Percentiles rank a stretch among this genome's conserved stretches.
Evolutionary conservation across 2,797 vertebrate genomes (phyloP).

Genomic region (Sebastes vulpes): DNA sequence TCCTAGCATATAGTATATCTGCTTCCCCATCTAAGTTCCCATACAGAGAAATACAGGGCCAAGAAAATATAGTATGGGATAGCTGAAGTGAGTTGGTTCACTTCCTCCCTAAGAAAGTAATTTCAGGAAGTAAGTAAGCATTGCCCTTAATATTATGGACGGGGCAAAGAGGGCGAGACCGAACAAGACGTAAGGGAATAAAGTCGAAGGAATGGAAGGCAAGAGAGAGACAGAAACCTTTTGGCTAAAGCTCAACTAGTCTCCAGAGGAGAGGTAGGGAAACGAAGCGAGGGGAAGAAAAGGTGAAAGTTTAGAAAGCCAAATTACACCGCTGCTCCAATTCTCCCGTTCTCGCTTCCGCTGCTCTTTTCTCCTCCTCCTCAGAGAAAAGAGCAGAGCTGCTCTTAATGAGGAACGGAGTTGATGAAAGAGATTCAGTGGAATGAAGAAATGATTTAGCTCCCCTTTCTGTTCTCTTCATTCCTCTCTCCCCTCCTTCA

Average conservation of each 20-base stretch:
- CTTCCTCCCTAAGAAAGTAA: conserved; percentile 3
- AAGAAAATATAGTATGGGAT: background rate
- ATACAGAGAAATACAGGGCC: background rate
- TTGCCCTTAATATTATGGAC: conserved; percentile 16
- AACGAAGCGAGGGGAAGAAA: conserved; percentile 20
- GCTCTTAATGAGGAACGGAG: conserved; percentile 47
- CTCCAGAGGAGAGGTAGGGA: conserved; percentile 13
- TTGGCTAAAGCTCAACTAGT: conserved; percentile 22
- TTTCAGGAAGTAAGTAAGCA: background rate
- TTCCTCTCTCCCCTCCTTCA: conserved; percentile 7
- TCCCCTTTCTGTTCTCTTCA: background rate
- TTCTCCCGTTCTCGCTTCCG: conserved; percentile 18
- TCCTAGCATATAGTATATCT: background rate
- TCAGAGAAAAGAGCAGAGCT: conserved; percentile 16
- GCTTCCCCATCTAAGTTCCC: conserved; percentile 1
- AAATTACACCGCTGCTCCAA: conserved; percentile 42
- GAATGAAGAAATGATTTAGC: conserved; percentile 9
- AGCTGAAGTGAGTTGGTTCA: background rate
- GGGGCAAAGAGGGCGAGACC: conserved; percentile 8
- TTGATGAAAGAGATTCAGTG: conserved; percentile 19
- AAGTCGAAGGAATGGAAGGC: conserved; percentile 54
- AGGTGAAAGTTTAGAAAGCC: conserved; percentile 59
- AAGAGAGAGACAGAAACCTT: conserved; percentile 38
- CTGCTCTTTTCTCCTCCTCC: conserved; percentile 27
- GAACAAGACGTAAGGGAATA: conserved; percentile 28